phyloP scores from a whole-genome alignment of 2,113 vertebrate species.

The Gavia stellata region DNA sequence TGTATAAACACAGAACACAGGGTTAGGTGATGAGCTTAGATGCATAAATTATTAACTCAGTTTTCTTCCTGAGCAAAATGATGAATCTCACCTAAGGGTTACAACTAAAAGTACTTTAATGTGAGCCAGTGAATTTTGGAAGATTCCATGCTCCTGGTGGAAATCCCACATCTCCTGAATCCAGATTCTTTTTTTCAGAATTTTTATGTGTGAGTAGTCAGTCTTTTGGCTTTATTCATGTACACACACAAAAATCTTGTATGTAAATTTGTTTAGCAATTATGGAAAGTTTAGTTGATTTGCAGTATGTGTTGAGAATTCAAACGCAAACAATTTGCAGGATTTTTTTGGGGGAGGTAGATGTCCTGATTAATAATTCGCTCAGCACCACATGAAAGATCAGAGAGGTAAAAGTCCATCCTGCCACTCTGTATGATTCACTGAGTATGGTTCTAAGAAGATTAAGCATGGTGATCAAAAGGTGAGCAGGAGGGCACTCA shows the following conservation, averaged over 20 bases:
- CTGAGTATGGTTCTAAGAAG: neutral
- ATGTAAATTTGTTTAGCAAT: neutral
- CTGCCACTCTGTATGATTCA: neutral
- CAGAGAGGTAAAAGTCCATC: neutral
- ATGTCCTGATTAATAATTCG: neutral
- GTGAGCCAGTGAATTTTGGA: neutral
- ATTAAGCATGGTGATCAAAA: neutral
- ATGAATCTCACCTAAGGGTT: neutral
- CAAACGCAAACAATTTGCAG: neutral
- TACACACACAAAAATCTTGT: neutral
- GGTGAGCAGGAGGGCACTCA: neutral
- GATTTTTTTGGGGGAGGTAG: fast-evolving
- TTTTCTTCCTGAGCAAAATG: neutral
- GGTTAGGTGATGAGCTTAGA: neutral
- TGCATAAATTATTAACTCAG: neutral
- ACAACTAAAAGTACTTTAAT: neutral
- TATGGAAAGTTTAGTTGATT: neutral
- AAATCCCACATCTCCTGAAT: neutral
- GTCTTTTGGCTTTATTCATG: neutral
- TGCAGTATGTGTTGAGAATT: neutral
- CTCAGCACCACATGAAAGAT: neutral
- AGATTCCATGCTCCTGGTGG: neutral
- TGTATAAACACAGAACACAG: neutral
- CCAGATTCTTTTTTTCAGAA: neutral
- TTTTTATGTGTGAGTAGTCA: neutral